Percentiles rank a stretch among this genome's conserved stretches.
Evolutionary conservation across 1,140 invertebrate genomes (phyloP).

Genomic region (Arctopsyche grandis): DNA sequence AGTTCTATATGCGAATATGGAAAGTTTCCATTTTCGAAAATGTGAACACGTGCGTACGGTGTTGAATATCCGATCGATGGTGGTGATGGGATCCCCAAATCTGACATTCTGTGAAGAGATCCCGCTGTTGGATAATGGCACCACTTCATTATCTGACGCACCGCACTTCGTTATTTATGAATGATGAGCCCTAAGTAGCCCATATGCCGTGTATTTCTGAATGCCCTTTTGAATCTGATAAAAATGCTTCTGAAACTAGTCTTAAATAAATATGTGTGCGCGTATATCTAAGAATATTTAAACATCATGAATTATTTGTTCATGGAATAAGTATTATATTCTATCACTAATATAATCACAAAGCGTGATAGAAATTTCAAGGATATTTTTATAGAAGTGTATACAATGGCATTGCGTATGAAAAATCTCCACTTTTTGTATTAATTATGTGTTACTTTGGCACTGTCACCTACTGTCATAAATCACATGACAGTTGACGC

Average conservation of each 20-base stretch:
- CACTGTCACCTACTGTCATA: no score
- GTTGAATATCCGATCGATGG: constrained; percentile 39
- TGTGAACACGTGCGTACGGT: constrained; percentile 40
- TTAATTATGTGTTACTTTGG: constrained; percentile 12
- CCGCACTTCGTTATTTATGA: constrained; percentile 49
- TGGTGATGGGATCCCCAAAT: constrained; percentile 10
- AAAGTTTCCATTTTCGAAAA: constrained; percentile 2
- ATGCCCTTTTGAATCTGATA: constrained; percentile 26
- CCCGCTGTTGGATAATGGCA: constrained; percentile 38
- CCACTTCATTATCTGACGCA: constrained; percentile 49
- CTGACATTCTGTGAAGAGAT: constrained; percentile 25
- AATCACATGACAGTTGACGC: no score
- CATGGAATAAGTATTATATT: no score
- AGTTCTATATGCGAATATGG: no score
- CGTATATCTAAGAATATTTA: no score
- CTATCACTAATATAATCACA: no score
- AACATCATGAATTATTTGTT: no score
- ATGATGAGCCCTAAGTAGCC: constrained; percentile 46
- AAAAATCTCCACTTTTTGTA: no score
- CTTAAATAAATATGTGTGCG: background rate
- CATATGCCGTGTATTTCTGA: constrained; percentile 42
- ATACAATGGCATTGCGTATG: no score
- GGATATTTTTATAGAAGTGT: no score
- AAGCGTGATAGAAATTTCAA: no score
- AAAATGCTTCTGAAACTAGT: background rate